Evolutionary conservation across 2,113 vertebrate genomes (phyloP).

Genomic region (Lanius collurio): DNA sequence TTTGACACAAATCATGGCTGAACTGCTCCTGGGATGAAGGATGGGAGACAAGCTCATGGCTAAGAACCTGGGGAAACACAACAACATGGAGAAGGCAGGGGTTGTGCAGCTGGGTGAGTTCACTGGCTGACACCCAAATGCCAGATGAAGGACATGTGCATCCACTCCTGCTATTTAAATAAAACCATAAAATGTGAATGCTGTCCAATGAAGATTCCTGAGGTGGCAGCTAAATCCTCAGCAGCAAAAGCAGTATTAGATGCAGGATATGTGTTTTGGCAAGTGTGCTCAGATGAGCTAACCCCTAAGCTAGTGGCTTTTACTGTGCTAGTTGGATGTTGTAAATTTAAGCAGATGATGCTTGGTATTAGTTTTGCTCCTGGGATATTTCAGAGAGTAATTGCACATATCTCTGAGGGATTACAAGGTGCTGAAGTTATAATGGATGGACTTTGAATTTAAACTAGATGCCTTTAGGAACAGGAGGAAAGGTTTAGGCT

Average conservation of each 20-base stretch:
- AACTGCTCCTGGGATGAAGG: neutral
- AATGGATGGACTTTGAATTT: conserved; percentile 49
- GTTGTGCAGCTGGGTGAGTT: neutral
- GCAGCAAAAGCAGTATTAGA: conserved; percentile 33
- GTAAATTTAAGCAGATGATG: conserved; percentile 65
- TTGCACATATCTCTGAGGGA: conserved; percentile 52
- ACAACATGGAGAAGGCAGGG: neutral
- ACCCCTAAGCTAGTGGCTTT: conserved; percentile 41
- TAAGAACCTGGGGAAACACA: neutral
- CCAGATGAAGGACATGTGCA: conserved; percentile 17
- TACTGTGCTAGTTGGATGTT: conserved; percentile 44
- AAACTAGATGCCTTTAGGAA: conserved; percentile 18
- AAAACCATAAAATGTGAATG: neutral
- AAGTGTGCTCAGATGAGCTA: conserved; percentile 23
- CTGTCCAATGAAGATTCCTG: conserved; percentile 36
- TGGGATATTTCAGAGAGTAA: conserved; percentile 59
- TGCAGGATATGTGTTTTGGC: conserved; percentile 55
- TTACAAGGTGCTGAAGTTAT: conserved; percentile 60
- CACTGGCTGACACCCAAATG: neutral
- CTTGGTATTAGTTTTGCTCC: conserved; percentile 51
- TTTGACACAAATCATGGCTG: neutral
- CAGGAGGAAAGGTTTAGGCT: conserved; percentile 42
- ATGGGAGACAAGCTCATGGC: neutral
- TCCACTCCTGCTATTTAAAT: conserved; percentile 14
- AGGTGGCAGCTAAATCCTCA: conserved; percentile 59